Conservation (phyloP, 2,113 vertebrate species). For the Chascanopsetta lugubris region DNA sequence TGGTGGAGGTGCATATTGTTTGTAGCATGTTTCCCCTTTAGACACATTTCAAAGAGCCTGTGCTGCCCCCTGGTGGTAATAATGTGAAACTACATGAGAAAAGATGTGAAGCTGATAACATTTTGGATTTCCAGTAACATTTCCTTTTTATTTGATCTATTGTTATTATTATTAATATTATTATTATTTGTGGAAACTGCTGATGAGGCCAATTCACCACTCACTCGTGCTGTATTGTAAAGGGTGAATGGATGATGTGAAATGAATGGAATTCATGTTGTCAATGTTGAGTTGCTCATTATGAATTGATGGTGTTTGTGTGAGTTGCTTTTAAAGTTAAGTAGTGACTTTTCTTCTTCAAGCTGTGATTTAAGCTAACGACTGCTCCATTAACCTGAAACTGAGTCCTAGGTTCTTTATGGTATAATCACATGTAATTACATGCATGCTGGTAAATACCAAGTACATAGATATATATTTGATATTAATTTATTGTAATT, state of each 20-base stretch:
- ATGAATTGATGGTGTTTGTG: conserved; percentile 4
- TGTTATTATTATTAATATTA: no score
- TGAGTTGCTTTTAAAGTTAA: conserved; percentile 19
- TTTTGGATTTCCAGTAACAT: conserved; percentile 1
- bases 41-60: neutral
- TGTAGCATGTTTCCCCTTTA: neutral
- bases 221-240: conserved; percentile 7
- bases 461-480: conserved; percentile 43
- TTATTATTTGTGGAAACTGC: neutral
- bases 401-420: conserved; percentile 37
- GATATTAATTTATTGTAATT: conserved; percentile 76
- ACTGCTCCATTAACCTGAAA: conserved; percentile 34
- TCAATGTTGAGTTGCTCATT: conserved; percentile 13
- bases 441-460: conserved; percentile 10
- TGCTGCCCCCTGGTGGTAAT: conserved; percentile 50
- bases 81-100: neutral
- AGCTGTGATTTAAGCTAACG: conserved; percentile 51
- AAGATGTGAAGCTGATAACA: neutral
- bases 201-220: neutral
- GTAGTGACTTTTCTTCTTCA: no score
- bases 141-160: conserved; percentile 47
- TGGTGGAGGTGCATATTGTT: no score
- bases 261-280: conserved; percentile 21
- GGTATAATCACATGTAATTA: conserved; percentile 49
- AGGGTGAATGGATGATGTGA: conserved; percentile 12